A percentile compares a stretch with the other conserved stretches of the same genome.
Conservation (phyloP, 2,888 invertebrate species). For the Drosophila trichaetosa region DNA sequence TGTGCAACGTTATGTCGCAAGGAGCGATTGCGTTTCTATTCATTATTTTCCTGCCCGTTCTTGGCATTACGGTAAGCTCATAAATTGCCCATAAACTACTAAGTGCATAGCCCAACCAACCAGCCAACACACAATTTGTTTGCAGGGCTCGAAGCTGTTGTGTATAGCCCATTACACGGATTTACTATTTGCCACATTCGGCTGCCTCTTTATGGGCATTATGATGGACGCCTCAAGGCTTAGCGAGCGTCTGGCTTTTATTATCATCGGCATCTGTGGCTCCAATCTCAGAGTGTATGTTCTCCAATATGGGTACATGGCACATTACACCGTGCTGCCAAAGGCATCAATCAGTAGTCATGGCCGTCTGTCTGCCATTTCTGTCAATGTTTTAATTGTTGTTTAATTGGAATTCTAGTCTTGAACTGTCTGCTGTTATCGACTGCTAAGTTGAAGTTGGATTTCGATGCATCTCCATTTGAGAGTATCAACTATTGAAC, state of each 20-base stretch:
- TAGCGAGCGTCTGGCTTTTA: conserved; percentile 37
- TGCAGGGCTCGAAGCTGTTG: conserved; percentile 24
- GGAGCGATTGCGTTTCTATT: conserved; percentile 56
- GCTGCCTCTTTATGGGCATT: conserved; percentile 40
- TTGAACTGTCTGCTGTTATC: background rate
- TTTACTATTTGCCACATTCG: conserved; percentile 39
- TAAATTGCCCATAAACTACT: background rate
- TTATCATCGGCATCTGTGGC: conserved; percentile 28
- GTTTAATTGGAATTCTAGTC: background rate
- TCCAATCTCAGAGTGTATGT: conserved; percentile 44
- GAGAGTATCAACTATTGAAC: background rate
- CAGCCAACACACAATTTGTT: background rate
- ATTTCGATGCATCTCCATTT: background rate
- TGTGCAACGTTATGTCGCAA: conserved; percentile 56
- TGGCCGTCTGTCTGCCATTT: background rate
- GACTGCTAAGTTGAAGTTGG: background rate
- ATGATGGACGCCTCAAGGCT: conserved; percentile 60
- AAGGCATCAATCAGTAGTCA: background rate
- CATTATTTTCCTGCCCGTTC: conserved; percentile 44
- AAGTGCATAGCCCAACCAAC: background rate
- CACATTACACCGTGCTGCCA: background rate
- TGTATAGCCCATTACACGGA: conserved; percentile 49
- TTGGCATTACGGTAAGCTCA: conserved; percentile 43
- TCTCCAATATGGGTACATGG: background rate
- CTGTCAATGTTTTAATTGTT: background rate